Evolutionary conservation across 2,888 invertebrate species (phyloP).

Genomic region (Corbicula japonica): DNA sequence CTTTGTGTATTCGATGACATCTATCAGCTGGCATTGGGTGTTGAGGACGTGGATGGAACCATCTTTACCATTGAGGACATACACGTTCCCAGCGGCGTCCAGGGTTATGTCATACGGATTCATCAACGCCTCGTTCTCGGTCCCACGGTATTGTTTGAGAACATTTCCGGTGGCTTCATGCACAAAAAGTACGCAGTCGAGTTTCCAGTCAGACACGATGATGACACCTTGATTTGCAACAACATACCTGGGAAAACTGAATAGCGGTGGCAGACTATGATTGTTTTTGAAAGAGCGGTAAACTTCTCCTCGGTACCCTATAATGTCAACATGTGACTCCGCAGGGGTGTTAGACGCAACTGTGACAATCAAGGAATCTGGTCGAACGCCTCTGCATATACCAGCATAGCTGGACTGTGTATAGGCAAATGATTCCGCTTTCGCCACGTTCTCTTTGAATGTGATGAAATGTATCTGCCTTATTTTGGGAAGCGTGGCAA

Average conservation of each 20-base stretch:
- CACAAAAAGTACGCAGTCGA: slow-evolving; percentile 32
- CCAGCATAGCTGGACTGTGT: slow-evolving; percentile 38
- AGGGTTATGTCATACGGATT: slow-evolving; percentile 41
- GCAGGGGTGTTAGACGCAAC: slow-evolving; percentile 9
- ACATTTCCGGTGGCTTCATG: slow-evolving; percentile 15
- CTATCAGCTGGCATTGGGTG: slow-evolving; percentile 7
- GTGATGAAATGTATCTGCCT: slow-evolving; percentile 23
- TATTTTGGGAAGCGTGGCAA: slow-evolving; percentile 33
- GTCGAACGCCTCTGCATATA: neutral
- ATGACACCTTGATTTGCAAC: neutral
- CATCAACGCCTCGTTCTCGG: slow-evolving; percentile 8
- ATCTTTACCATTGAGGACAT: slow-evolving; percentile 42
- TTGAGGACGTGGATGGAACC: slow-evolving; percentile 51
- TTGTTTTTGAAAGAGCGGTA: slow-evolving; percentile 9
- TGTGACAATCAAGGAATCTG: slow-evolving; percentile 8
- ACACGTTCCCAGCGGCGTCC: slow-evolving; percentile 35
- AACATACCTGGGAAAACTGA: slow-evolving; percentile 40
- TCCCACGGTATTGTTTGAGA: slow-evolving; percentile 31
- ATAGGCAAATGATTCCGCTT: neutral
- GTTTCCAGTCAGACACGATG: slow-evolving; percentile 45
- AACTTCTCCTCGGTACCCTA: slow-evolving; percentile 11
- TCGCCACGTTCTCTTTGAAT: neutral
- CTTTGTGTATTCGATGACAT: slow-evolving; percentile 17
- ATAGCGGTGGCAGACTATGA: slow-evolving; percentile 10
- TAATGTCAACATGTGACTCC: slow-evolving; percentile 32